phyloP scores from a whole-genome alignment of 37 sponge, comb jelly and placozoan species.

The Beroe ovata region DNA sequence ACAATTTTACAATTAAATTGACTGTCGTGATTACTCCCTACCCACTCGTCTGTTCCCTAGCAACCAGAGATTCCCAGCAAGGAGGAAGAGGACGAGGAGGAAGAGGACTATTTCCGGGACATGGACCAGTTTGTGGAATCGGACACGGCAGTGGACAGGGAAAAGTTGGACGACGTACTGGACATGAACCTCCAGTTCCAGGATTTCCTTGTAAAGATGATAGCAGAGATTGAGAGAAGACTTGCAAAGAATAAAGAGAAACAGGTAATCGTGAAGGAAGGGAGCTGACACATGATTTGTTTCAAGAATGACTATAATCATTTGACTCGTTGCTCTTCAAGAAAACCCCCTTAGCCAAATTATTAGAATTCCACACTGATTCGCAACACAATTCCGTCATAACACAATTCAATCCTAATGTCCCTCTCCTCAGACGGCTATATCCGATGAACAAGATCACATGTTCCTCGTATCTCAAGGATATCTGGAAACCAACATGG shows the following conservation, averaged over 20 bases:
- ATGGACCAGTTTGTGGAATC: conserved; percentile 45
- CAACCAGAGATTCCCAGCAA: no score
- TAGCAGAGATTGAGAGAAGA: neutral
- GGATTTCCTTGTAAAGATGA: conserved; percentile 40
- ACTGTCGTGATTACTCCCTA: no score
- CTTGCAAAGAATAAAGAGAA: conserved; percentile 6
- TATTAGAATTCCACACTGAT: no score
- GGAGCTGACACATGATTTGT: no score
- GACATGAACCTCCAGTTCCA: conserved; percentile 61
- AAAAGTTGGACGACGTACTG: conserved; percentile 55
- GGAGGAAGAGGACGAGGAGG: conserved; percentile 33
- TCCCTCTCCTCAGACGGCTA: neutral
- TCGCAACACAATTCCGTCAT: no score
- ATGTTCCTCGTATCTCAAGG: conserved; percentile 21
- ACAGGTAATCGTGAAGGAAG: no score
- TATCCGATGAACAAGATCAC: conserved; percentile 2
- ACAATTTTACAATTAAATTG: no score
- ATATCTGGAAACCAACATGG: neutral
- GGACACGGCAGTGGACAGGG: neutral
- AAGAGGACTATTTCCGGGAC: conserved; percentile 38
- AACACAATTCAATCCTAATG: no score
- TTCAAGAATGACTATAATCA: no score
- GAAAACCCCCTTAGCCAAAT: no score
- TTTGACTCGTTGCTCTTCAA: neutral
- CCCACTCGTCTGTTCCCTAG: no score